Evolutionary conservation across 2,113 vertebrate species (phyloP).

Genomic region (Rhynchomys soricoides): DNA sequence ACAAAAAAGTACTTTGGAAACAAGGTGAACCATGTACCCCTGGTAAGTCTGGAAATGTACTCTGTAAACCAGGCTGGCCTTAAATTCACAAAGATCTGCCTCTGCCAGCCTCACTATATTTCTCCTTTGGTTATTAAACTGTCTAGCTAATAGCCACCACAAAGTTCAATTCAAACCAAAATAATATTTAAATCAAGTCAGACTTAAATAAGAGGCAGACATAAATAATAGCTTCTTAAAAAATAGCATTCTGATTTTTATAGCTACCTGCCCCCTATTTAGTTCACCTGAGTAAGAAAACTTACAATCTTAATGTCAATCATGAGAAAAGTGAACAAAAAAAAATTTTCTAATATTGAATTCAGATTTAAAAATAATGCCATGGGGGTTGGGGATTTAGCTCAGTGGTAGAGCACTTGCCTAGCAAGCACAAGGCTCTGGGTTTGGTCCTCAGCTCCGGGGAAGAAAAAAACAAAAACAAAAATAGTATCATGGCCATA

Average conservation of each 20-base stretch:
- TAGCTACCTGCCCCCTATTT: not conserved
- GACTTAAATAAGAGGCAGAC: not conserved
- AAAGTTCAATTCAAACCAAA: conserved; percentile 32
- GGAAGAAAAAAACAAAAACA: no score
- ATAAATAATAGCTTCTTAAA: not conserved
- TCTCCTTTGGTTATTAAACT: not conserved
- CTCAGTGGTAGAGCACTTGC: no score
- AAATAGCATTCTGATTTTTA: not conserved
- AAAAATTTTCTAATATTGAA: not conserved
- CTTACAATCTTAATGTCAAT: not conserved
- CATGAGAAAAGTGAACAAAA: not conserved
- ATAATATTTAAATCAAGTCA: conserved; percentile 11
- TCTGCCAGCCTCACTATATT: not conserved
- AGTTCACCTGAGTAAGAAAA: not conserved
- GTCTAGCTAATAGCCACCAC: not conserved
- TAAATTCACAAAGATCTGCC: not conserved
- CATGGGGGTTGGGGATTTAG: no score
- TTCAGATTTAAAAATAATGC: conserved; percentile 3
- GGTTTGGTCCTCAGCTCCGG: no score
- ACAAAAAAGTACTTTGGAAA: not conserved
- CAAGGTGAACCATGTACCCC: not conserved
- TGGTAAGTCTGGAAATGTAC: not conserved
- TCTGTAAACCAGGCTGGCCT: not conserved
- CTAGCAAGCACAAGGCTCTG: no score
- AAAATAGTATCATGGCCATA: not conserved